Conservation (phyloP, 2,888 invertebrate genomes). For the Pristionchus exspectatus region DNA sequence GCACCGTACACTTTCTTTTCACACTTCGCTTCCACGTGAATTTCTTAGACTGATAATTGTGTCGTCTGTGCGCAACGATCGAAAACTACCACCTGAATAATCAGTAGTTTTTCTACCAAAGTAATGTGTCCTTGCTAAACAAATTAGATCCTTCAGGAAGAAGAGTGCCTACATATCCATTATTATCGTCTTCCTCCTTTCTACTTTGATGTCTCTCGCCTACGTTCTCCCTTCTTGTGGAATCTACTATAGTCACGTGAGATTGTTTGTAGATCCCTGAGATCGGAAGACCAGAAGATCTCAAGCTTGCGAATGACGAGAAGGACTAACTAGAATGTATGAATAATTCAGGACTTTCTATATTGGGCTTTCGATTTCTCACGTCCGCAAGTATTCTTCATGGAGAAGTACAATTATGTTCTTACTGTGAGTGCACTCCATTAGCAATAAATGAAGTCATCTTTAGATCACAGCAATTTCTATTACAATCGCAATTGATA, state of each 20-base stretch:
- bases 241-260: conserved; percentile 44
- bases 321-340: neutral
- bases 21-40: too few species aligned
- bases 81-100: too few species aligned
- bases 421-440: neutral
- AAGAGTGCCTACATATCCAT: neutral
- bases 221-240: conserved; percentile 4
- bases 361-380: conserved; percentile 31
- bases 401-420: conserved; percentile 23
- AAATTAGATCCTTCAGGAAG: neutral
- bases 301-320: neutral
- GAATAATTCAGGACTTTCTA: conserved; percentile 19
- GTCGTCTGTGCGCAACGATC: too few species aligned
- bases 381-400: conserved; percentile 18
- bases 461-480: conserved; percentile 2
- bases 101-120: too few species aligned
- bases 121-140: neutral
- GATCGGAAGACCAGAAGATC: neutral
- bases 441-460: neutral
- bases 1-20: too few species aligned
- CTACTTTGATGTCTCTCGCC: conserved; percentile 23
- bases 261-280: neutral
- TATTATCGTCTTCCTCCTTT: neutral
- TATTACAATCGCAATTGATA: neutral
- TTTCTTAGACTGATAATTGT: too few species aligned